phyloP scores from a whole-genome alignment of 2,888 invertebrate genomes.

The Dasypogon diadema region DNA sequence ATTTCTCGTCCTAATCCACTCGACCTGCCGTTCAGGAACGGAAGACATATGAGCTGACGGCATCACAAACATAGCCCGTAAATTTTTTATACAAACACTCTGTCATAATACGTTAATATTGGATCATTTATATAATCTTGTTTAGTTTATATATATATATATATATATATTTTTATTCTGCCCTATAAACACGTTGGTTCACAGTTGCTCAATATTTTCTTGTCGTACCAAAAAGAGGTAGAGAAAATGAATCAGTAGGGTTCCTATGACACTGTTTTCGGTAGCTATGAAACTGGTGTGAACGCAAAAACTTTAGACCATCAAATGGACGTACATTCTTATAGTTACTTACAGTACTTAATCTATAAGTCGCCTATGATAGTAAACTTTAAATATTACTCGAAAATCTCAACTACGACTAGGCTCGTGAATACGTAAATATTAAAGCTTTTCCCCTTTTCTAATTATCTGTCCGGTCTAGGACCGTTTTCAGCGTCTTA shows the following conservation, averaged over 20 bases:
- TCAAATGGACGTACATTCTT: too few relatives aligned
- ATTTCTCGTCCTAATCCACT: constrained; percentile 57
- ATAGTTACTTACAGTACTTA: too few relatives aligned
- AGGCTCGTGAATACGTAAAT: constrained; percentile 10
- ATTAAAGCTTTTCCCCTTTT: constrained; percentile 47
- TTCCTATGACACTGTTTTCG: too few relatives aligned
- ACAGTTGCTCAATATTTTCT: neutral
- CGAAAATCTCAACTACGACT: neutral
- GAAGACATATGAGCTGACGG: constrained; percentile 60
- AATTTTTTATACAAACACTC: constrained; percentile 59
- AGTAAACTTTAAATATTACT: neutral
- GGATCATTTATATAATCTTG: constrained; percentile 9
- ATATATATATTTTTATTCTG: neutral
- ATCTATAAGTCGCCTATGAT: too few relatives aligned
- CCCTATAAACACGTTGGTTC: neutral
- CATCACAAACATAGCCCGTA: constrained; percentile 61
- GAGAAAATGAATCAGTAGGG: neutral
- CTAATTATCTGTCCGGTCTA: neutral
- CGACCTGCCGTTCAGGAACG: constrained; percentile 60
- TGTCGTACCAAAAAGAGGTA: neutral
- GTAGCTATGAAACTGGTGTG: too few relatives aligned
- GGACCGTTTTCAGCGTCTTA: neutral
- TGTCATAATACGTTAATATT: constrained; percentile 59
- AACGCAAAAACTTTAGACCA: too few relatives aligned
- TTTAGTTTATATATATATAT: neutral